Percentiles rank a stretch among this genome's conserved stretches.
phyloP scores from a whole-genome alignment of 2,888 invertebrate genomes.

The Minunthozetes semirufus region DNA sequence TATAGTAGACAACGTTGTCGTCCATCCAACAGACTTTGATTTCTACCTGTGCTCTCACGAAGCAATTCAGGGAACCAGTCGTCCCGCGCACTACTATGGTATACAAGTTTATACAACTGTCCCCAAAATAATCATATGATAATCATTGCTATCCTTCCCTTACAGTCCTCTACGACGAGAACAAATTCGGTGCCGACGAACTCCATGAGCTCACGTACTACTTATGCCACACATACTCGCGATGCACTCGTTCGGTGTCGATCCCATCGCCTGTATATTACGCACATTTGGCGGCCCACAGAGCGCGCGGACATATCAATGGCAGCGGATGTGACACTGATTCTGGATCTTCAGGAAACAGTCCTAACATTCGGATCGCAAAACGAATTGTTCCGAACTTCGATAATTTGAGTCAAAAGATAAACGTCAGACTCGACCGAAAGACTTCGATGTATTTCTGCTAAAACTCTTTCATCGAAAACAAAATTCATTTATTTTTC shows the following conservation, averaged over 20 bases:
- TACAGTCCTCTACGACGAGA: conserved; percentile 43
- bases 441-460: conserved; percentile 21
- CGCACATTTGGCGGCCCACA: conserved; percentile 43
- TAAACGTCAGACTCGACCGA: background rate
- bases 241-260: conserved; percentile 45
- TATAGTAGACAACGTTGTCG: conserved; percentile 74
- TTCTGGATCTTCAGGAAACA: background rate
- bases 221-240: conserved; percentile 45
- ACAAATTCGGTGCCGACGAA: conserved; percentile 41
- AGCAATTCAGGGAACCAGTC: conserved; percentile 51
- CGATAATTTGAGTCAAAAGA: conserved; percentile 11
- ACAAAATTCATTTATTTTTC: too few relatives aligned
- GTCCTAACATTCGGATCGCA: conserved; percentile 1
- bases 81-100: conserved; percentile 41
- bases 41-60: conserved; percentile 71
- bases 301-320: conserved; percentile 39
- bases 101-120: background rate
- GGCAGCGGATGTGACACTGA: background rate
- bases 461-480: background rate
- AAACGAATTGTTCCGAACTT: conserved; percentile 19
- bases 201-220: conserved; percentile 42
- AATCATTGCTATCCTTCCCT: conserved; percentile 37
- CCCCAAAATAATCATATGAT: background rate
- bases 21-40: conserved; percentile 76
- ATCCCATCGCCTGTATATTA: conserved; percentile 46